Evolutionary conservation across 37 sponge, comb jelly and placozoan species (phyloP), one percentile per base, ranked within the genome.

Genomic region (Chondrilla cf. caribensis): DNA sequence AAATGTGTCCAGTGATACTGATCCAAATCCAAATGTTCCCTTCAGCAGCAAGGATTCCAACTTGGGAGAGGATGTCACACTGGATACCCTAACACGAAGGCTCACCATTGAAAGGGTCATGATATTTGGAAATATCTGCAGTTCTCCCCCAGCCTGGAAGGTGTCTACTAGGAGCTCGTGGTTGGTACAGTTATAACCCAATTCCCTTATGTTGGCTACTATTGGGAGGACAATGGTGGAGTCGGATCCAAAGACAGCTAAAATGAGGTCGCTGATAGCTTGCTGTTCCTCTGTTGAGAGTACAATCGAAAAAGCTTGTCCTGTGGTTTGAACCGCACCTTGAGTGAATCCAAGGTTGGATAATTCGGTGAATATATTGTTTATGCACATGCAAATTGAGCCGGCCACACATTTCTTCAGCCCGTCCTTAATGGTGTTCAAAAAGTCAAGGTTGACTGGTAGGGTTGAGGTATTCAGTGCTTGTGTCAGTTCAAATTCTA

Each of bases 101-200:
- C 15, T 73, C 2, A 73, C 25, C 8, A 24, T 40, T 41, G 41
- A 39, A 2, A 73, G 24, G 19, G 41, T 18, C 24, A 73, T 32
- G 17, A 73, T 36, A 7, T 6, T 25, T 8, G 24, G 39, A 6
- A 73, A 73, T 1, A 73, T n/a, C 38, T 43, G 8, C 76, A 73
- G 21, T 25, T 24, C 24, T n/a, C 76, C 44, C 3, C 44, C 76
- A n/a, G 76, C 24, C 25, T 73, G 44, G 24, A 3, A 5, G 37
- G 76, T 73, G 37, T 73, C 76, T 3, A 39, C 76, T 41, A 39
- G 40, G 25, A 73, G 2, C 6, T 73, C 76, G 18, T 73, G 44
- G 3, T n/a, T 39, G 31, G 76, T 42, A 73, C 76, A 73, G 36
- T 73, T 73, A 43, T 73, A 73, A 18, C 25, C 8, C 9, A 73